Evolutionary conservation across 2,888 invertebrate species (phyloP).

Genomic region (Stegophylla sp.): DNA sequence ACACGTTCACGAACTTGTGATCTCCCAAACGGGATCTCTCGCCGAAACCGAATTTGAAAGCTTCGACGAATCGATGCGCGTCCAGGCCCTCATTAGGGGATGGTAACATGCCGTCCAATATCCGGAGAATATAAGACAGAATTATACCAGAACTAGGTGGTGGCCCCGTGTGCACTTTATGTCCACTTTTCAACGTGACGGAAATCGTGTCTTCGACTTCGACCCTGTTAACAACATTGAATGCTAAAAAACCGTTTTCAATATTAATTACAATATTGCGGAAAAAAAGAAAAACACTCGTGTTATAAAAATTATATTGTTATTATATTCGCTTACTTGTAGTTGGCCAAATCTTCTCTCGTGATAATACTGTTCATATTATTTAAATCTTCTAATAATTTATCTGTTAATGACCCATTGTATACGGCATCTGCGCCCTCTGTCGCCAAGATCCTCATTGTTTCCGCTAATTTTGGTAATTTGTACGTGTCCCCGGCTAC

Average conservation of each 20-base stretch:
- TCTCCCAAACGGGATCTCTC: conserved; percentile 86
- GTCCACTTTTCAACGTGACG: conserved; percentile 68
- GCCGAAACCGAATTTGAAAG: conserved; percentile 91
- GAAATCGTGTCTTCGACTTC: conserved; percentile 72
- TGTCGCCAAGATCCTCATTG: conserved; percentile 73
- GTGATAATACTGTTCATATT: conserved; percentile 78
- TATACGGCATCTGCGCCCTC: conserved; percentile 78
- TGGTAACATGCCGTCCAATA: conserved; percentile 70
- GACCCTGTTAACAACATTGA: conserved; percentile 68
- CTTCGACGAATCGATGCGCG: conserved; percentile 81
- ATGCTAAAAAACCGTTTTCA: neutral
- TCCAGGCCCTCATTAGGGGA: conserved; percentile 69
- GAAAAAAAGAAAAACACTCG: conserved; percentile 66
- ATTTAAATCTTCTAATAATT: conserved; percentile 74
- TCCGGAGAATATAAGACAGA: conserved; percentile 80
- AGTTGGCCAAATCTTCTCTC: conserved; percentile 76
- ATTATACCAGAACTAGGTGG: conserved; percentile 87
- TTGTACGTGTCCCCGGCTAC: conserved; percentile 73
- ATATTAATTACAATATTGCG: neutral
- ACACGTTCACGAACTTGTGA: conserved; percentile 74
- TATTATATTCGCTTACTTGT: conserved; percentile 68
- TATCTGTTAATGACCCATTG: conserved; percentile 74
- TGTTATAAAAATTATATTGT: neutral
- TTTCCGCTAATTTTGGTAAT: conserved; percentile 73
- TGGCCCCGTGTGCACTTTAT: conserved; percentile 77